These are phyloP conservation scores for Scolopax bukidnonensis DNA, from an alignment of 2,797 vertebrate genomes.

Conservation along the genomic window DNA sequence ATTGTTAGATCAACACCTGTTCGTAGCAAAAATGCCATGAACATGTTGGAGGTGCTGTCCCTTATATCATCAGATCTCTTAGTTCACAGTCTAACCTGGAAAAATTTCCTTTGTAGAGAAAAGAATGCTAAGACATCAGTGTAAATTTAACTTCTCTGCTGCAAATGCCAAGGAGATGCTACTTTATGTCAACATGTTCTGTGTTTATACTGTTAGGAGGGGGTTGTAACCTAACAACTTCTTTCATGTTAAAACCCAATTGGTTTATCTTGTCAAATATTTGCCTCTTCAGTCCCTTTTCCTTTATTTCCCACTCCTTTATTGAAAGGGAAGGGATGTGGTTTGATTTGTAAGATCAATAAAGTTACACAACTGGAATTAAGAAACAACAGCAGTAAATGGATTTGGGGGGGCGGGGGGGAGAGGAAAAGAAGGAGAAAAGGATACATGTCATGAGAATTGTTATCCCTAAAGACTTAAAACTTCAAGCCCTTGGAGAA, in stretches of 20 bases:
- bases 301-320: neutral
- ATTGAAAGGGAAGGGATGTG: neutral
- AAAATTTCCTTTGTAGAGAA: neutral
- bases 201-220: neutral
- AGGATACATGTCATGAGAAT: neutral
- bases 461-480: neutral
- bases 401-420: fast-evolving
- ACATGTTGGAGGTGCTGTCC: neutral
- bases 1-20: neutral
- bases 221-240: neutral
- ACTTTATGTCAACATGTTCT: neutral
- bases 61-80: neutral
- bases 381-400: neutral
- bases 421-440: neutral
- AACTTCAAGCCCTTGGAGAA: neutral
- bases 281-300: neutral
- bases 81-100: neutral
- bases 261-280: neutral
- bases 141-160: neutral
- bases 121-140: neutral
- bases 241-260: neutral
- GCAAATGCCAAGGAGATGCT: neutral
- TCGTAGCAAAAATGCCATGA: neutral
- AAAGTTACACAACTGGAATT: neutral
- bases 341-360: neutral